Evolutionary conservation across 2,113 vertebrate species (phyloP).

Genomic region (Limnothrissa miodon): DNA sequence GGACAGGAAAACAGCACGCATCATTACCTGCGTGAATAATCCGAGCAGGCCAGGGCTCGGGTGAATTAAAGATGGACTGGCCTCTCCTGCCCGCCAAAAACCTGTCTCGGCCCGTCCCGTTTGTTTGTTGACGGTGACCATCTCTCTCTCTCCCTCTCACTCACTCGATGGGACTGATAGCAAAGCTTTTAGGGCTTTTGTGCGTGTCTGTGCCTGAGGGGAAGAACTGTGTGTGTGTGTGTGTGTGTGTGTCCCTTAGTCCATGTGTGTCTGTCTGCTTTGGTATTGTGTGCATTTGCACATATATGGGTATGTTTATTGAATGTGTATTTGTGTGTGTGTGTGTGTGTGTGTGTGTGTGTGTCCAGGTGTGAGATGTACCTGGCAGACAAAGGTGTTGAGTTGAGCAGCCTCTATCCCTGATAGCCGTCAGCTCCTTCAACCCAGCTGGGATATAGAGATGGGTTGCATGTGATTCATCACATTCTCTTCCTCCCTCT

Average conservation of each 20-base stretch:
- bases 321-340: neutral
- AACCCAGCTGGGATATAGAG: neutral
- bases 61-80: constrained; percentile 46
- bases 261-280: neutral
- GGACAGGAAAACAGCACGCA: constrained; percentile 48
- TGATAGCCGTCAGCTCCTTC: neutral
- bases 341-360: neutral
- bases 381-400: neutral
- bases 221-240: neutral
- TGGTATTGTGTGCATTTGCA: neutral
- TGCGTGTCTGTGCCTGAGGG: neutral
- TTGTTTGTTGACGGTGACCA: neutral
- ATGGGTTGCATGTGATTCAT: neutral
- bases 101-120: neutral
- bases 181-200: constrained; percentile 14
- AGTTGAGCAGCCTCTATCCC: neutral
- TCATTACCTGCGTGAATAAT: constrained; percentile 60
- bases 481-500: neutral
- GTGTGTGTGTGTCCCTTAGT: too few relatives aligned
- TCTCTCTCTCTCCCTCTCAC: neutral
- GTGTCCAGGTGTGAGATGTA: neutral
- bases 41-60: constrained; percentile 35
- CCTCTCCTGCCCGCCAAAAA: constrained; percentile 13
- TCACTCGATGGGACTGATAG: constrained; percentile 1
- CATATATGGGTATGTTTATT: neutral